phyloP scores from a whole-genome alignment of 2,888 invertebrate genomes.

The Lampropteryx suffumata region DNA sequence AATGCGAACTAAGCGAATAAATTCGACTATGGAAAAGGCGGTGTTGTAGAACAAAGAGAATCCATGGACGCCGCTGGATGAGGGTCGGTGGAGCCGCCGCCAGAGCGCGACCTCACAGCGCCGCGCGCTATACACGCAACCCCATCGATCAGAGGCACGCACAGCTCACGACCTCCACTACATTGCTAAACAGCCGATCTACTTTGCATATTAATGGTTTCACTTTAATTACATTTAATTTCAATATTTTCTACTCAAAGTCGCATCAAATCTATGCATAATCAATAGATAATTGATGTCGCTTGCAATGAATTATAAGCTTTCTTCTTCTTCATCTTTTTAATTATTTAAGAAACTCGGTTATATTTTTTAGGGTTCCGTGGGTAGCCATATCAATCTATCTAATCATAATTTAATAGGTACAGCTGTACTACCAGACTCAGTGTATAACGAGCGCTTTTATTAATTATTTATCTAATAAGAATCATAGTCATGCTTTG shows the following conservation, averaged over 20 bases:
- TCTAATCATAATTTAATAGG: too few relatives aligned
- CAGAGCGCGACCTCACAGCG: constrained; percentile 54
- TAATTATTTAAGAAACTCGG: too few relatives aligned
- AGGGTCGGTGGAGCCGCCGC: constrained; percentile 43
- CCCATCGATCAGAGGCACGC: constrained; percentile 37
- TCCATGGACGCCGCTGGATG: constrained; percentile 53
- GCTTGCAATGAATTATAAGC: too few relatives aligned
- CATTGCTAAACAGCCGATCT: constrained; percentile 51
- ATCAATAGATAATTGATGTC: too few relatives aligned
- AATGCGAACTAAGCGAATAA: constrained; percentile 56
- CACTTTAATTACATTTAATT: constrained; percentile 25
- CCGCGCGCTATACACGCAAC: constrained; percentile 58
- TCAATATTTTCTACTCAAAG: neutral
- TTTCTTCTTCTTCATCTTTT: too few relatives aligned
- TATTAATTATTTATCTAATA: too few relatives aligned
- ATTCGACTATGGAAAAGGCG: constrained; percentile 51
- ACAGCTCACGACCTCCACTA: constrained; percentile 53
- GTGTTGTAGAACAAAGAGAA: constrained; percentile 63
- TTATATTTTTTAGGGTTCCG: too few relatives aligned
- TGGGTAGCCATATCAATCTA: too few relatives aligned
- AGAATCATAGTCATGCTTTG: too few relatives aligned
- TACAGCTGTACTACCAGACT: too few relatives aligned
- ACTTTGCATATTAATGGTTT: constrained; percentile 67
- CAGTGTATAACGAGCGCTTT: too few relatives aligned
- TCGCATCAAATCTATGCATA: neutral